Base-by-base conservation (phyloP, 2,888 invertebrate genomes). In the Aphodius sticticus region DNA sequence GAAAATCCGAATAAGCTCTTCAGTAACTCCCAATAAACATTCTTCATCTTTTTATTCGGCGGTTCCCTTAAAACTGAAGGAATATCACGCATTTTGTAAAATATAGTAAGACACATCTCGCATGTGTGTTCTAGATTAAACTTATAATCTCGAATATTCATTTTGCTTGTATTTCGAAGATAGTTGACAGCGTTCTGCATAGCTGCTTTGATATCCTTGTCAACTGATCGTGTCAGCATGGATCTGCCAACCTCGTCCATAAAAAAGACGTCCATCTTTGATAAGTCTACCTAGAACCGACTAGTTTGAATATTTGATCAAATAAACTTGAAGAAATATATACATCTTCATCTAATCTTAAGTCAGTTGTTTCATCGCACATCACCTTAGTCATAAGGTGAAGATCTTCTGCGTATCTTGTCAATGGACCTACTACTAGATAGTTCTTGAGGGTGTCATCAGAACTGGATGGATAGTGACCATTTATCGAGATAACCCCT, bases 401-500 rank as follows among this genome's bases (percentile, higher is more conserved):
- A 81, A 99, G 89, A 89, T 99, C 98, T 84, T 93, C 93, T 9
- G 97, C 96, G 87, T 97, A 97, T 81, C 98, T 92, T 69, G 95
- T 93, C 92, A 99, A 93, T 0, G 98, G 97, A 0, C 97, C 98
- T 70, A 97, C 91, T 35, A 94, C 92, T 78, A 97, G 94, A 86
- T 92, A 92, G 69, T 92, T 91, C 90, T 94, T 95, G 7, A 91
- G 91, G 35, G 92, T 90, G 75, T 92, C 90, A 76, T 92, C 92
- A 76, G 90, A 88, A 81, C 93, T 92, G 79, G 91, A 91, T 0
- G 95, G 95, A 81, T 93, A 91, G 84, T 95, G 95, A 0, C 95
- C 95, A 84, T 91, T 90, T 80, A 91, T 89, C 0, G 94, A 93
- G 3, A 95, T 90, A 5, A 92, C 91, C 83, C 92, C 92, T 0